A percentile compares a stretch with the other conserved stretches of the same genome.
Evolutionary conservation across 2,888 invertebrate species (phyloP).

Genomic region (Microchrysa polita): DNA sequence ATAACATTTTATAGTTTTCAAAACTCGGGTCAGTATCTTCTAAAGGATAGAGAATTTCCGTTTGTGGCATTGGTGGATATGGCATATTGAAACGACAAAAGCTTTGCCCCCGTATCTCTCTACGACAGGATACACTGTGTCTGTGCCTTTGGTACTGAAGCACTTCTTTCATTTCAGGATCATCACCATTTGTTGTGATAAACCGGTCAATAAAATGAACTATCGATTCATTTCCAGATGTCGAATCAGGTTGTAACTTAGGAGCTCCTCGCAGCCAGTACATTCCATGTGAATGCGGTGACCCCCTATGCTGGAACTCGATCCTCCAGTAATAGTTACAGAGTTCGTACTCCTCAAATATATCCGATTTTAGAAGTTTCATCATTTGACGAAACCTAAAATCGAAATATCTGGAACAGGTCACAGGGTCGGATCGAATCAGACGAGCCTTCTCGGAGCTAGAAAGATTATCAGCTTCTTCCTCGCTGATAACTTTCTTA

Average conservation of each 20-base stretch:
- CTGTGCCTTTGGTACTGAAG: not conserved
- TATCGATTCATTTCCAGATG: not conserved
- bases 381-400: constrained; percentile 25
- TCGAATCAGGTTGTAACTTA: not conserved
- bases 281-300: not conserved
- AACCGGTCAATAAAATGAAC: not conserved
- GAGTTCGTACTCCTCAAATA: constrained; percentile 47
- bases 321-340: constrained; percentile 49
- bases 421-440: constrained; percentile 53
- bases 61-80: not conserved
- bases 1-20: not conserved
- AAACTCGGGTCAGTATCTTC: not conserved
- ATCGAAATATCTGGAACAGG: constrained; percentile 51
- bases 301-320: constrained; percentile 52
- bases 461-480: constrained; percentile 43
- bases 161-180: not conserved
- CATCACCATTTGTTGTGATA: not conserved
- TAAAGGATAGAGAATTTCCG: not conserved
- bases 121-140: not conserved
- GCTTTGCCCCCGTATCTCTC: not conserved
- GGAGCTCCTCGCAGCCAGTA: not conserved
- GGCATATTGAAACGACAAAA: not conserved
- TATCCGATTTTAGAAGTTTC: constrained; percentile 12
- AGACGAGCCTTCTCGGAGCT: constrained; percentile 50
- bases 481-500: constrained; percentile 43